phyloP scores from a whole-genome alignment of 2,888 invertebrate species.

The Steromphala cineraria region DNA sequence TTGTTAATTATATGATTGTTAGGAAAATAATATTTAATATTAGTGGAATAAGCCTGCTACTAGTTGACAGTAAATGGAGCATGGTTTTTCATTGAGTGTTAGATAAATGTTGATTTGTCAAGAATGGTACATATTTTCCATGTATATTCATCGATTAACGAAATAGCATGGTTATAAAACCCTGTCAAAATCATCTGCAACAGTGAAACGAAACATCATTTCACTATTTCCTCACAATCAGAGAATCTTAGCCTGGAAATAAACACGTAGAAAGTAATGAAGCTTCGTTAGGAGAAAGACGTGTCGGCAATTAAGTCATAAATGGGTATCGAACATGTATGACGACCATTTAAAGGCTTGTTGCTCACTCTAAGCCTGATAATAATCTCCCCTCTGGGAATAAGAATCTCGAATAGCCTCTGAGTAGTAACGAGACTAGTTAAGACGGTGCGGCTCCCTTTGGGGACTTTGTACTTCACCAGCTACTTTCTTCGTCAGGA shows the following conservation, averaged over 20 bases:
- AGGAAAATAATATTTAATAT: too few species aligned
- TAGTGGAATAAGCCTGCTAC: too few species aligned
- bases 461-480: background rate
- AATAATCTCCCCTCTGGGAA: background rate
- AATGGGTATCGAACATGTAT: background rate
- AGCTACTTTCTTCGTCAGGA: background rate
- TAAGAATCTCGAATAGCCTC: background rate
- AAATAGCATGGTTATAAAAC: too few species aligned
- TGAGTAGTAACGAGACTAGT: background rate
- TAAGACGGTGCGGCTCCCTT: background rate
- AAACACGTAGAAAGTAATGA: background rate
- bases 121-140: too few species aligned
- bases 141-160: too few species aligned
- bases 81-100: too few species aligned
- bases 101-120: too few species aligned
- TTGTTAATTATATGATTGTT: too few species aligned
- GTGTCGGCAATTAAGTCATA: slow-evolving; percentile 2
- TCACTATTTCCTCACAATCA: too few species aligned
- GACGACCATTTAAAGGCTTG: background rate
- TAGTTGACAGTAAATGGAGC: too few species aligned
- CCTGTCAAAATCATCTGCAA: too few species aligned
- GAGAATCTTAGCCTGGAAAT: background rate
- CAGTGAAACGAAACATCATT: too few species aligned
- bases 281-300: background rate
- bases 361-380: background rate